Evolutionary conservation across 2,113 vertebrate genomes (phyloP), one percentile per base, ranked within the genome.

Genomic region (Oncorhynchus nerka): DNA sequence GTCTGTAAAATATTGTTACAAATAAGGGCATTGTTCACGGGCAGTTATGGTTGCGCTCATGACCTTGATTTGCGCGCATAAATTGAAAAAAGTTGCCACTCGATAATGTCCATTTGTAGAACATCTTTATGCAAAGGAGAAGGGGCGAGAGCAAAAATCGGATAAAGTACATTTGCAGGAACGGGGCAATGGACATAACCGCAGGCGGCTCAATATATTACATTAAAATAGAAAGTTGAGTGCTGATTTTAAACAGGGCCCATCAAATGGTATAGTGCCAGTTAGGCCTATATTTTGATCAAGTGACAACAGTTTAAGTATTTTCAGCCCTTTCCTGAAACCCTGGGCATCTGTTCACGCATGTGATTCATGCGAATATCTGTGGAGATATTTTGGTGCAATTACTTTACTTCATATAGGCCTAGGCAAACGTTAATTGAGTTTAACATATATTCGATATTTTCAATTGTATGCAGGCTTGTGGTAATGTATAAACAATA

Each of bases 51-150:
- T 85, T 88, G 87, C 75, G 92, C 89, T 89, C 85, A 83, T 96
- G 95, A 97, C 96, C 96, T 97, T 96, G 95, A 93, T 89, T 93
- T 93, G 91, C 90, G 91, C 89, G 91, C 92, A 93, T 92, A 91
- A 93, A 92, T 86, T 86, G 88, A 89, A 88, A 88, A 75, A 81
- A 90, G 93, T 93, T 86, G 92, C 89, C 90, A 92, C 88, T 92
- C 86, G 86, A 92, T 91, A 91, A 82, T 89, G 91, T 92, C 92
- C 83, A 81, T 85, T 87, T 81, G 84, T 83, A 85, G 85, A 70
- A 92, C 90, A 92, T 89, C 88, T 90, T 80, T 89, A 93, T 90
- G 88, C 84, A 80, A 93, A 93, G 85, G 76, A 91, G 84, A 78
- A 77, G 32, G 3, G 71, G 85, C 83, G 85, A 82, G 73, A 82